Base-by-base conservation (phyloP, 2,113 vertebrate genomes). In the Triplophysa siluroides region DNA sequence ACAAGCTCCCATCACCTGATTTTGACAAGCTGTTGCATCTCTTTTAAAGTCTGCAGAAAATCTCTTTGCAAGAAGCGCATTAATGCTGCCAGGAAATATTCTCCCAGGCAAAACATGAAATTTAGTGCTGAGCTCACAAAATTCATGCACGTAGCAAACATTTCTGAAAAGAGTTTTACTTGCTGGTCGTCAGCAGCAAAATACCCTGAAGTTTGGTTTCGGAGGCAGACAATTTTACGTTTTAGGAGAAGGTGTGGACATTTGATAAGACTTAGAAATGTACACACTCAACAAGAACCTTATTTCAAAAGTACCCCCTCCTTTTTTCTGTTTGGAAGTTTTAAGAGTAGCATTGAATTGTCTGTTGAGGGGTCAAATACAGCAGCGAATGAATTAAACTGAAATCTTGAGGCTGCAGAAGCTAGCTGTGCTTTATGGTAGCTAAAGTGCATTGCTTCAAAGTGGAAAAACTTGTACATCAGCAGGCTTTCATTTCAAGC, bases 391-490 rank as follows among this genome's bases (percentile, higher is more conserved):
- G 88, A 87, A 86, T 90, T 88, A 88, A 84, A 72, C 70, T 83
- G 72, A 87, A 90, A 87, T 89, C 86, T 82, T 80, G 71, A n/a
- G 18, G 85, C 82, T 78, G 87, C 86, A 78, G 80, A 56, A 78
- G 66, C 81, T 81, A 85, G 79, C 85, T 76, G 19, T 77, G 83
- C 85, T 88, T 88, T 89, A 88, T 85, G 88, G 85, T 88, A 71
- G 82, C 81, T 84, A 60, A 88, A 88, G 87, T 89, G 87, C 81
- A 56, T 54, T 54, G 75, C 83, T 88, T 89, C 85, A 86, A 89
- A 90, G 90, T 91, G 86, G 86, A 90, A 91, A 92, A 81, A 79
- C 88, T 81, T 91, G 89, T 91, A 87, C 83, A 78, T 87, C 45
- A 33, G 74, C 56, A 71, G 6, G 21, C 83, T 80, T 77, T 70